Evolutionary conservation across 2,888 invertebrate species (phyloP).

Genomic region (Bombylius major): DNA sequence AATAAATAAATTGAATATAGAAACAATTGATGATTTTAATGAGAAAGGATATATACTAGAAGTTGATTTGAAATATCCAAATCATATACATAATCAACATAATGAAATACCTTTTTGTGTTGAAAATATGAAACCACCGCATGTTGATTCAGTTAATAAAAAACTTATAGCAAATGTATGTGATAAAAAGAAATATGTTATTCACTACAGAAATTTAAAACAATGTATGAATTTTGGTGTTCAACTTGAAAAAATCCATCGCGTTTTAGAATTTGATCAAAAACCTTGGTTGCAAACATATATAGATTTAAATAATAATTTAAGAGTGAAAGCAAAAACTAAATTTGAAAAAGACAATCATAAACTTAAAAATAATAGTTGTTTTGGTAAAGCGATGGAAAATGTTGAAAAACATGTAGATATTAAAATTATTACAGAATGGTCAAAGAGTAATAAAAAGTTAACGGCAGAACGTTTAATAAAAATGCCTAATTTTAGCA

Average conservation of each 20-base stretch:
- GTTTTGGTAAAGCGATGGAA: no score
- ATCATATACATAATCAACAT: not conserved
- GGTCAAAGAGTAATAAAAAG: slow-evolving; percentile 1
- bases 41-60: no score
- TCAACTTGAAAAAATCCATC: slow-evolving; percentile 20
- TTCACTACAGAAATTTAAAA: slow-evolving; percentile 21
- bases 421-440: slow-evolving; percentile 10
- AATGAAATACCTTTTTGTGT: slow-evolving; percentile 2
- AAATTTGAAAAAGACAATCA: not conserved
- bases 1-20: no score
- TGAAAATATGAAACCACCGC: not conserved
- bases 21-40: no score
- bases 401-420: not conserved
- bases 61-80: no score
- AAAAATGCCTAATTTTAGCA: not conserved
- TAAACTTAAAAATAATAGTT: slow-evolving; percentile 11
- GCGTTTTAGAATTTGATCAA: slow-evolving; percentile 21
- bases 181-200: slow-evolving; percentile 20
- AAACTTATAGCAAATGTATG: slow-evolving; percentile 19
- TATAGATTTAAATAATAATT: slow-evolving; percentile 13
- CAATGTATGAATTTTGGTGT: slow-evolving; percentile 22
- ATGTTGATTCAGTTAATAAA: not conserved
- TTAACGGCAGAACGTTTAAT: not conserved
- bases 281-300: slow-evolving; percentile 19
- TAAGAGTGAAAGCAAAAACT: slow-evolving; percentile 3